Evolutionary conservation across 2,888 invertebrate species (phyloP).

Genomic region (Galeruca laticollis): DNA sequence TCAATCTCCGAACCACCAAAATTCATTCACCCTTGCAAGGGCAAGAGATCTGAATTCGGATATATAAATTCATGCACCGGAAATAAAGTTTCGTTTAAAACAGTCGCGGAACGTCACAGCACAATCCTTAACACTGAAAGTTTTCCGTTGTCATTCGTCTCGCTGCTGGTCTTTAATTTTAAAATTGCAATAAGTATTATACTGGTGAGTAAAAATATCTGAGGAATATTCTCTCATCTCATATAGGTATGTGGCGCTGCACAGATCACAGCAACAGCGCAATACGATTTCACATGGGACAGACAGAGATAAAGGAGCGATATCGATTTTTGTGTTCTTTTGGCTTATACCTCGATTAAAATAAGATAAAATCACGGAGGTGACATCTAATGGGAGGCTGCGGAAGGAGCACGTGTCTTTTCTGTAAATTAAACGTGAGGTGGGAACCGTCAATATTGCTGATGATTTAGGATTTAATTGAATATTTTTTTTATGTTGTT

Average conservation of each 20-base stretch:
- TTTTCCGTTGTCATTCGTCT: constrained; percentile 36
- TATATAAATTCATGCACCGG: constrained; percentile 24
- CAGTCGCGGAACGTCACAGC: constrained; percentile 15
- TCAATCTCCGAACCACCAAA: constrained; percentile 27
- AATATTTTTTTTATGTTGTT: neutral
- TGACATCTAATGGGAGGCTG: constrained; percentile 62
- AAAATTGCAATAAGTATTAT: constrained; percentile 60
- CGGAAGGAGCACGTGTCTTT: constrained; percentile 32
- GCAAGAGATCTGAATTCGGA: constrained; percentile 30
- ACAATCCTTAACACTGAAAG: constrained; percentile 40
- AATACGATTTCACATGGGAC: constrained; percentile 47
- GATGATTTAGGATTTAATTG: neutral
- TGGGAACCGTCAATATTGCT: neutral
- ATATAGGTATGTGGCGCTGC: constrained; percentile 58
- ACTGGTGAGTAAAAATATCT: constrained; percentile 64
- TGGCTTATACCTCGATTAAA: constrained; percentile 56
- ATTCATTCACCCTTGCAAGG: constrained; percentile 38
- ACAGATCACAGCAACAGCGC: constrained; percentile 56
- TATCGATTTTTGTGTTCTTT: constrained; percentile 64
- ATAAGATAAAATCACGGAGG: constrained; percentile 52
- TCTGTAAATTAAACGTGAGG: constrained; percentile 23
- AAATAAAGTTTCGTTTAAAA: constrained; percentile 24
- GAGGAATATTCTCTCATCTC: constrained; percentile 63
- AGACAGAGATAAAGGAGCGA: constrained; percentile 54
- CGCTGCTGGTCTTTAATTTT: constrained; percentile 57